These are phyloP conservation scores for Electrona antarctica DNA, from an alignment of 2,113 vertebrate genomes.

Conservation along the genomic window DNA sequence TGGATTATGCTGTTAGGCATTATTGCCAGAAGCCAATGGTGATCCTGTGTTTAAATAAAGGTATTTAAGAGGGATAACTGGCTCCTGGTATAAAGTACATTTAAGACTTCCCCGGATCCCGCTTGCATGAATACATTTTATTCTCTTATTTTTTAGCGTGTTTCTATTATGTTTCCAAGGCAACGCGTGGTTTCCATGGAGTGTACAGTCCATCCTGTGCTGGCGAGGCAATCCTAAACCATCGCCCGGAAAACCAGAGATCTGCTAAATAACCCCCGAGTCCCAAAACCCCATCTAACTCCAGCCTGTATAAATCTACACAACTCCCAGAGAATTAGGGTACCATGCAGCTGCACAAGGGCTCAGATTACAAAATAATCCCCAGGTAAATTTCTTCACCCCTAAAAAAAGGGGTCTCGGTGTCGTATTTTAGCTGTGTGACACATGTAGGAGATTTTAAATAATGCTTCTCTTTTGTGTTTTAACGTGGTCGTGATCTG, in stretches of 20 bases:
- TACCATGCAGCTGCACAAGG: conserved; percentile 62
- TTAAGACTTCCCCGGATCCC: conserved; percentile 54
- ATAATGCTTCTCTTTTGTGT: conserved; percentile 29
- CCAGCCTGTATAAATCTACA: conserved; percentile 69
- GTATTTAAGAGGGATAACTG: conserved; percentile 58
- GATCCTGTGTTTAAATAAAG: conserved; percentile 62
- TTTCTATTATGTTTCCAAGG: conserved; percentile 77
- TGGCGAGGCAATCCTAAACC: conserved; percentile 60
- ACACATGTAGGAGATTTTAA: conserved; percentile 63
- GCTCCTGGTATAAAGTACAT: conserved; percentile 43
- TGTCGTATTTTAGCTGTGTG: conserved; percentile 65
- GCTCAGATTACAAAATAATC: conserved; percentile 83
- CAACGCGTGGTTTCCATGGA: conserved; percentile 65
- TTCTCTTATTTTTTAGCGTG: conserved; percentile 69
- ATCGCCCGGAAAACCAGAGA: conserved; percentile 54
- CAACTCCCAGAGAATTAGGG: conserved; percentile 68
- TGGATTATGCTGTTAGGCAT: conserved; percentile 65
- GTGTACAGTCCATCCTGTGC: conserved; percentile 40
- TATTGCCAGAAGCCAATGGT: conserved; percentile 44
- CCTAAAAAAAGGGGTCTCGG: conserved; percentile 65
- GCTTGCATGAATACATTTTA: conserved; percentile 49
- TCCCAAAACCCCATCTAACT: conserved; percentile 62
- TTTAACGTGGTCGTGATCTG: conserved; percentile 56
- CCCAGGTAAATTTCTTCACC: conserved; percentile 74
- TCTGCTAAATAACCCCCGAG: conserved; percentile 42